Base-by-base conservation (phyloP, 2,888 invertebrate species). In the Hypomecis punctinalis region DNA sequence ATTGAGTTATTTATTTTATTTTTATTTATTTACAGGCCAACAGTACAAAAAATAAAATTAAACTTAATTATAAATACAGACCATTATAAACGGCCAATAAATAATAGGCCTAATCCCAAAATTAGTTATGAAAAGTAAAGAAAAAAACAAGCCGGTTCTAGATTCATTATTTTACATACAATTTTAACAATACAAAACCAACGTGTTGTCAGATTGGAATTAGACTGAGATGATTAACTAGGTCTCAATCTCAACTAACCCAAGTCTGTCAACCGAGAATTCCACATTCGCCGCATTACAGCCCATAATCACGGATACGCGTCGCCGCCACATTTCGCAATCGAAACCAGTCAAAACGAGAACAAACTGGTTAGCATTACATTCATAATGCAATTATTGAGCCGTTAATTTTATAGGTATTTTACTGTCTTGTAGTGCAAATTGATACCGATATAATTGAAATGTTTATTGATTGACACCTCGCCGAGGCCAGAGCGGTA, bases 331-430 rank as follows among this genome's bases (percentile, higher is more conserved):
- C 66, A 58, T 68, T 68, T 57, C 51, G 56, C 64, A 70, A 68
- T 68, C 61, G 49, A 52, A 70, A 61, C 61, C 68, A 53, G 53
- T 68, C 63, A 56, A 51, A 70, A 59, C 61, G 66, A 52, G 53
- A 57, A 45, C 51, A 49, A 62, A 54, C 68, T 53, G 65, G 71
- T 70, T 63, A 57, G 54, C 60, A 67, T n/a, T 70, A 66, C 67
- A 63, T 63, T 67, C 61, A 67, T 61, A 60, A 47, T 52, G 58
- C 58, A 66, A 63, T 68, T 65, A 71, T 69, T 66, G 57, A 63
- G 59, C 59, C 33, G 69, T 69, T 68, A 69, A 72, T 70, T 72
- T 72, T 70, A 70, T 70, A 65, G 66, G 57, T 67, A 68, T 65
- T 68, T 70, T 66, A 68, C 48, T 66, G 67, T 67, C 68, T 61